phyloP scores from a whole-genome alignment of 2,113 vertebrate genomes.

The Pachypanchax playfairii region DNA sequence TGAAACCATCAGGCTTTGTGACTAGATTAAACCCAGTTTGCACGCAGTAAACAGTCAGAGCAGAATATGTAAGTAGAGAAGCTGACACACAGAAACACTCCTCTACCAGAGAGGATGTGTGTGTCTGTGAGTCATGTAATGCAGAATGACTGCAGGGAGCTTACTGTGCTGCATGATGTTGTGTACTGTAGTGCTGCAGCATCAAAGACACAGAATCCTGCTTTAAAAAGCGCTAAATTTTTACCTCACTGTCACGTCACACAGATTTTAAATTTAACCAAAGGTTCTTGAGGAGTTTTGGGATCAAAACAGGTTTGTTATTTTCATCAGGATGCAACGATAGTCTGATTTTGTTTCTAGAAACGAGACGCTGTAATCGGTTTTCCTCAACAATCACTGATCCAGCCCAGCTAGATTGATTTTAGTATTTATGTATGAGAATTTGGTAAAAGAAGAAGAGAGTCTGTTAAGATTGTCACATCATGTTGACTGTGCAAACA shows the following conservation, averaged over 20 bases:
- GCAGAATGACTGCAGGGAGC: slow-evolving; percentile 37
- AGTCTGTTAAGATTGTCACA: too few species aligned
- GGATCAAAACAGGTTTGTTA: background rate
- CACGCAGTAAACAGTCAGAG: background rate
- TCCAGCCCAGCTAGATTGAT: too few species aligned
- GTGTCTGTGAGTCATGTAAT: slow-evolving; percentile 28
- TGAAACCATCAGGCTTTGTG: too few species aligned
- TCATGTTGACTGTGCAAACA: too few species aligned
- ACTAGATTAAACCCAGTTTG: background rate
- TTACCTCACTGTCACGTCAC: background rate
- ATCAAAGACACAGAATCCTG: slow-evolving; percentile 9
- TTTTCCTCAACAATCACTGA: background rate
- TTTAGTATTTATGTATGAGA: too few species aligned
- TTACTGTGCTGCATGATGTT: slow-evolving; percentile 17
- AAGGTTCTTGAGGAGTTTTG: background rate
- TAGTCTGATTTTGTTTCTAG: background rate
- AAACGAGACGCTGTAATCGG: background rate
- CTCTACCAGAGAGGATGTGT: background rate
- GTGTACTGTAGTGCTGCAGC: slow-evolving; percentile 20
- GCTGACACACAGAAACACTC: background rate
- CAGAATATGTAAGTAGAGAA: background rate
- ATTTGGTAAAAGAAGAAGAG: too few species aligned
- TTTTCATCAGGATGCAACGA: background rate
- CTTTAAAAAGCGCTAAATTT: slow-evolving; percentile 7
- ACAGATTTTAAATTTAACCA: background rate